Percentiles rank a stretch among this genome's conserved stretches.
phyloP scores from a whole-genome alignment of 1,140 invertebrate genomes.

The Octopus bimaculoides region DNA sequence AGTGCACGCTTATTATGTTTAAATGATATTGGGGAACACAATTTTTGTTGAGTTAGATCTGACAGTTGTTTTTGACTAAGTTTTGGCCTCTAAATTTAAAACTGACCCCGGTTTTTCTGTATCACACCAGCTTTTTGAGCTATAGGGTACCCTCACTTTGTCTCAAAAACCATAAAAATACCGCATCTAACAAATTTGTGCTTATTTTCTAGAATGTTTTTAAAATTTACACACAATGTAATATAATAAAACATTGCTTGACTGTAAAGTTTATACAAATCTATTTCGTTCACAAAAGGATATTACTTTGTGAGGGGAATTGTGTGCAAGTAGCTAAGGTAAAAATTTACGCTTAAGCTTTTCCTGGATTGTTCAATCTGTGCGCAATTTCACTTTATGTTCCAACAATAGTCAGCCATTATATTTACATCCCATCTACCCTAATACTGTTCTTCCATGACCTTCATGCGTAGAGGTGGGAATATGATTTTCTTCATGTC shows the following conservation, averaged over 20 bases:
- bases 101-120: background rate
- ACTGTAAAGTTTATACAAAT: background rate
- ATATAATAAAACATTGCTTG: background rate
- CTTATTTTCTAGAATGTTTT: background rate
- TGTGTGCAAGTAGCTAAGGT: background rate
- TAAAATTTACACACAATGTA: background rate
- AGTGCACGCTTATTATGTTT: too few species aligned
- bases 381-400: background rate
- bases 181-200: too few species aligned
- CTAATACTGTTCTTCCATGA: background rate
- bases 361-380: background rate
- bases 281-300: background rate
- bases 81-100: too few species aligned
- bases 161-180: background rate
- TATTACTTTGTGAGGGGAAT: background rate
- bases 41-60: too few species aligned
- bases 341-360: background rate
- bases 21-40: too few species aligned
- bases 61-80: too few species aligned
- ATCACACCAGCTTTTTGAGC: background rate
- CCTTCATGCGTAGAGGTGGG: background rate
- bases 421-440: background rate
- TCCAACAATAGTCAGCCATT: background rate
- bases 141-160: background rate
- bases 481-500: background rate